Percentiles rank a stretch among this genome's conserved stretches.
phyloP scores from a whole-genome alignment of 2,888 invertebrate genomes.

The Drosophila borealis region DNA sequence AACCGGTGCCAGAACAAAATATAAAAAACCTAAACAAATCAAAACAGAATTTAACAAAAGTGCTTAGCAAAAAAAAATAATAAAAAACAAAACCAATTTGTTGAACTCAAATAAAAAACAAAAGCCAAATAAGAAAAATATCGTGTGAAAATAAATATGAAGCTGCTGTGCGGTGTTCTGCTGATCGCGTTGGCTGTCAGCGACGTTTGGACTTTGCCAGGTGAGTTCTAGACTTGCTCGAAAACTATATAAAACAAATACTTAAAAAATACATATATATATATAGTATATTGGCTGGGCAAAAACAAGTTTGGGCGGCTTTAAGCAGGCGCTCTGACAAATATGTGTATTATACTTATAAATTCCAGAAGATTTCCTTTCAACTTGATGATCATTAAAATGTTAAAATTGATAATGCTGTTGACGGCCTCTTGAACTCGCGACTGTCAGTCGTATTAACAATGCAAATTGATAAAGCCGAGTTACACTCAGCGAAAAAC shows the following conservation, averaged over 20 bases:
- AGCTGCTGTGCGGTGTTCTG: conserved; percentile 77
- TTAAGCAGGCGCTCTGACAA: neutral
- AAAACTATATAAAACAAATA: neutral
- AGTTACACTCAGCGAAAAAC: neutral
- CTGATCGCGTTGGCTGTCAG: conserved; percentile 78
- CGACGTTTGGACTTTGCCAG: conserved; percentile 82
- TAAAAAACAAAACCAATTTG: conserved; percentile 18
- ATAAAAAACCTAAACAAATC: conserved; percentile 21
- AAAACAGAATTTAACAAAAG: conserved; percentile 24
- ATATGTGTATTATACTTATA: too few species aligned
- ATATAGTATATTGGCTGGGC: neutral
- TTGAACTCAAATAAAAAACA: conserved; percentile 17
- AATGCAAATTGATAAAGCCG: conserved; percentile 61
- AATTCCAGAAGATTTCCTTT: conserved; percentile 8
- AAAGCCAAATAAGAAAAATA: conserved; percentile 6
- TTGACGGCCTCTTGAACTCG: conserved; percentile 54
- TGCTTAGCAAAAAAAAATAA: conserved; percentile 13
- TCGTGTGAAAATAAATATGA: conserved; percentile 71
- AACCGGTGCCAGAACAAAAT: conserved; percentile 37
- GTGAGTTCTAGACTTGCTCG: conserved; percentile 68
- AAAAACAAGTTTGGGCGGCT: conserved; percentile 23
- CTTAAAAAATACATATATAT: neutral
- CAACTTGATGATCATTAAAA: neutral
- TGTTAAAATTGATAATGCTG: conserved; percentile 36
- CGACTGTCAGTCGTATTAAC: conserved; percentile 19